Base-by-base conservation (phyloP, 2,888 invertebrate species). In the Dicyrtomina minuta region DNA sequence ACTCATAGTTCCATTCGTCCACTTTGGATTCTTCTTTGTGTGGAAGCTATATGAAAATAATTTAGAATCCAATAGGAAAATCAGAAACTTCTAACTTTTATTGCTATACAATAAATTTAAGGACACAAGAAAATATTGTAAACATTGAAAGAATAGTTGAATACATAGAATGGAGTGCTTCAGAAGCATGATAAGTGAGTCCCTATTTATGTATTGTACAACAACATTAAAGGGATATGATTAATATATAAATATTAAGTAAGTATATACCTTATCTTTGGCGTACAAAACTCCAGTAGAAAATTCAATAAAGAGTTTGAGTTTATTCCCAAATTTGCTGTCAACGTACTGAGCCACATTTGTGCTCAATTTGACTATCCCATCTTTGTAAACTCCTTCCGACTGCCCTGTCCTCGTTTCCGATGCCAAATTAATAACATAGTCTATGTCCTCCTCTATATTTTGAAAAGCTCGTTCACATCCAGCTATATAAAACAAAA, bases 351-450 rank as follows among this genome's bases (percentile, higher is more conserved):
- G 74, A 41, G 72, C 67, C 2, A 76, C 70, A 70, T 93, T 93
- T 46, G 88, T 79, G 81, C 92, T 92, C 44, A 96, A 84, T 77
- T 91, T 91, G 71, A 88, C 85, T 75, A 95, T 90, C 15, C 96
- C 95, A 82, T 96, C 95, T 78, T 89, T 88, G 82, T 95, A 96
- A 22, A 96, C 92, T 2, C 92, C 89, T 81, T 94, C 93, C 13
- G 90, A 90, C 84, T 94, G 93, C 17, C 92, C 91, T 68, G 88
- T 87, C 81, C 93, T 90, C 3, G 94, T 95, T 83, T 96, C 96
- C 1, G 91, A 92, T 1, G 95, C 95, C 81, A 94, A 91, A 83
- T 96, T 96, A 72, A 93, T 88, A 58, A 92, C 92, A 81, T 88
- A 87, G 79, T 89, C 89, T 88, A 91, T 92, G 43, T 81, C 79